A percentile compares a stretch with the other conserved stretches of the same genome.
Evolutionary conservation across 2,888 invertebrate species (phyloP).

Genomic region (Pristionchus mayeri): DNA sequence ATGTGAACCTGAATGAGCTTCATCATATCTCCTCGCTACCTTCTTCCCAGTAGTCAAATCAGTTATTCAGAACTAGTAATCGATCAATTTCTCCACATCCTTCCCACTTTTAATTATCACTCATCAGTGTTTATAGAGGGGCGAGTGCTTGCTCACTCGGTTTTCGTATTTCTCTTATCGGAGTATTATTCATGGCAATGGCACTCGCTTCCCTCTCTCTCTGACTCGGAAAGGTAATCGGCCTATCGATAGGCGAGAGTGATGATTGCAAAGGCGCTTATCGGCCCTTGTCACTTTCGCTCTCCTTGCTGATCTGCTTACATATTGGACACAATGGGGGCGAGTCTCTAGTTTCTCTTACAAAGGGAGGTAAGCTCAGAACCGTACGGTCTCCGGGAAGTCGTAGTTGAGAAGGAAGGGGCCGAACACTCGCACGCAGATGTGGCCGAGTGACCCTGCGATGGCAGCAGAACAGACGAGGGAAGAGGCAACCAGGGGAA

Average conservation of each 20-base stretch:
- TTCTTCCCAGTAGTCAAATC: neutral
- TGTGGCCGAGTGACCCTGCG: constrained; percentile 45
- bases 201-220: neutral
- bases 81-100: neutral
- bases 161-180: neutral
- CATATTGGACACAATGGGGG: neutral
- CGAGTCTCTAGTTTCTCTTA: constrained; percentile 6
- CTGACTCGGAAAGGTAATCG: constrained; percentile 32
- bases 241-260: constrained; percentile 28
- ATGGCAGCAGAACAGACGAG: constrained; percentile 42
- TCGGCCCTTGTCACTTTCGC: constrained; percentile 29
- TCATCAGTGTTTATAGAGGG: neutral
- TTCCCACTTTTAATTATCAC: neutral
- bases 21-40: neutral
- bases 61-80: too few species aligned
- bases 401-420: constrained; percentile 50
- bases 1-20: constrained; percentile 45
- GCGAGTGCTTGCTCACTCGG: neutral
- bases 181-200: neutral
- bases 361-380: neutral
- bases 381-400: constrained; percentile 50
- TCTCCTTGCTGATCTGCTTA: constrained; percentile 1
- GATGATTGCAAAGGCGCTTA: constrained; percentile 46
- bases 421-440: constrained; percentile 47
- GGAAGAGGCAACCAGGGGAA: constrained; percentile 38